Conservation (phyloP, 2,797 vertebrate species). For the Chaenodraco wilsoni region DNA sequence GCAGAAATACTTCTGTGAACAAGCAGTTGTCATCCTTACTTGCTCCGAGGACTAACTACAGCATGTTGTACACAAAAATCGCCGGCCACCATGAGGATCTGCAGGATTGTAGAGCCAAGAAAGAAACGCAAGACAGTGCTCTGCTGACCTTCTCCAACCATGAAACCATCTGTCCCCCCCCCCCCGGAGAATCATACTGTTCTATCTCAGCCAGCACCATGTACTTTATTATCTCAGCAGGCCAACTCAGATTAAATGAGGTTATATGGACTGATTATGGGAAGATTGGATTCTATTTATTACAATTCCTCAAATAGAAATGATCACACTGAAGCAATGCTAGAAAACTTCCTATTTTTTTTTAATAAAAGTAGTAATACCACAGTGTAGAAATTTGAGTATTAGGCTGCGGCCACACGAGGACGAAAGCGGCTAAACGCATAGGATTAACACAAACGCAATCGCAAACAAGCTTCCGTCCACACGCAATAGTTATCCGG, state of each 20-base stretch:
- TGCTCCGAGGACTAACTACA: background rate
- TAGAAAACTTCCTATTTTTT: too few relatives aligned
- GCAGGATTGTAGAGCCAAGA: conserved; percentile 27
- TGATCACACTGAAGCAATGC: background rate
- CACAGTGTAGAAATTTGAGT: too few relatives aligned
- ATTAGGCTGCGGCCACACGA: too few relatives aligned
- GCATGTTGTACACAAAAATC: conserved; percentile 3
- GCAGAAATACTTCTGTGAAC: background rate
- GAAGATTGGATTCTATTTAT: conserved; percentile 22
- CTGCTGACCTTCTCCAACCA: conserved; percentile 32
- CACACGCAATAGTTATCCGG: too few relatives aligned
- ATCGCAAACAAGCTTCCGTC: too few relatives aligned
- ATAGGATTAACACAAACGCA: too few relatives aligned
- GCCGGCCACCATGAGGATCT: background rate
- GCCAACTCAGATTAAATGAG: conserved; percentile 22
- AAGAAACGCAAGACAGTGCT: conserved; percentile 28
- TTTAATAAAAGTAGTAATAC: too few relatives aligned
- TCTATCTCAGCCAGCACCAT: conserved; percentile 31
- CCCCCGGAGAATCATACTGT: conserved; percentile 32
- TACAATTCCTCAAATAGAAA: background rate
- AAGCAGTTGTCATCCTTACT: conserved; percentile 7
- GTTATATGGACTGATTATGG: background rate
- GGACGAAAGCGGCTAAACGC: too few relatives aligned
- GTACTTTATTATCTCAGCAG: conserved; percentile 15
- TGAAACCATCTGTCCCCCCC: conserved; percentile 38